Base-by-base conservation (phyloP, 2,797 vertebrate species). In the Loriculus beryllinus region DNA sequence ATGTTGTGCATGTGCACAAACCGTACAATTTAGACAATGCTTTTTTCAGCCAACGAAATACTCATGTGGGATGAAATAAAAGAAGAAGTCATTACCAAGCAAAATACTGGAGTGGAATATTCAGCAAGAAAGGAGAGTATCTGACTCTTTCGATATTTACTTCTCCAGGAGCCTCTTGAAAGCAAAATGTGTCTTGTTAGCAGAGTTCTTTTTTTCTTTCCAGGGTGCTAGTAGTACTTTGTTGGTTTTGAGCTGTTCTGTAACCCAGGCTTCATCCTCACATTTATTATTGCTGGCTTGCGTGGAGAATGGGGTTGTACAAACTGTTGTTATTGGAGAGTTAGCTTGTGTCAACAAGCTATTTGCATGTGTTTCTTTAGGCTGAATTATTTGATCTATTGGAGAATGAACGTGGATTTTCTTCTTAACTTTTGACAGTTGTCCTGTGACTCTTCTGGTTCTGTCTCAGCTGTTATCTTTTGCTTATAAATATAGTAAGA, bases 81-180 rank as follows among this genome's bases (percentile, higher is more conserved):
- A 83, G 42, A 47, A 80, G 28, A 93, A 92, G 69, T 93, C 87
- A 86, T 95, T 92, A 87, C 65, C 52, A 48, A 78, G 72, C 49
- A 71, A 78, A 79, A 71, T 78, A 75, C 40, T 85, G 20, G 57
- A 94, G 76, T 65, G 65, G 85, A 91, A 86, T 65, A 51, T 22
- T 91, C 47, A 47, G 15, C 52, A 83, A 85, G 71, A 90, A 91
- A 72, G 47, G 33, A 70, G 0, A 4, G 31, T 52, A 39, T 59
- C 70, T 43, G 80, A 88, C 76, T 1, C 4, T 77, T 86, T 86
- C 1, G 1, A 4, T 94, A 60, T 82, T 90, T 91, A 59, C 82
- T 91, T 90, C 88, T 78, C 54, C 68, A 88, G 84, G 67, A 91
- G 12, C 10, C 40, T 79, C 59, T 71, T 81, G 72, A 86, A 95